Percentiles rank a stretch among this genome's conserved stretches.
These are phyloP conservation scores for Dasyprocta punctata DNA, from an alignment of 2,113 vertebrate genomes.

Conservation along the genomic window DNA sequence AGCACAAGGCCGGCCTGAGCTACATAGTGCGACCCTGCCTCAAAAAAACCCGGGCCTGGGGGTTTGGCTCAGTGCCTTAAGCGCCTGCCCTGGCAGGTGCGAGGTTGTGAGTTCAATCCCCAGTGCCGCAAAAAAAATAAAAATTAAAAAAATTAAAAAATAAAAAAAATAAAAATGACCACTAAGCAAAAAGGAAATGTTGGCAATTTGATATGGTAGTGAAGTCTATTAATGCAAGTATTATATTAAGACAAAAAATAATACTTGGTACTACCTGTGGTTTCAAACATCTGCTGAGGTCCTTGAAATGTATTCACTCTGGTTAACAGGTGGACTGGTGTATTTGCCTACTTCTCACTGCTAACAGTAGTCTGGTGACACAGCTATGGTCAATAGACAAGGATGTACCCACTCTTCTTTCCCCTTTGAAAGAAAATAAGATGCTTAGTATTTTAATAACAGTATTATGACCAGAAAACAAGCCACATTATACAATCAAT, in stretches of 20 bases:
- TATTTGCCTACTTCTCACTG: not conserved
- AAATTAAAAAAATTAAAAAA: too few relatives aligned
- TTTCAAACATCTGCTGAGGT: not conserved
- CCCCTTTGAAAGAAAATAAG: not conserved
- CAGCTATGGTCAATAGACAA: not conserved
- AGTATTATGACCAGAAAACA: not conserved
- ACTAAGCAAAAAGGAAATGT: not conserved
- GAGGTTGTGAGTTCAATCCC: too few relatives aligned
- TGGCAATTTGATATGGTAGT: not conserved
- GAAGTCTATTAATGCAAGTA: too few relatives aligned
- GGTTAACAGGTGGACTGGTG: not conserved
- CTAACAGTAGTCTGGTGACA: not conserved
- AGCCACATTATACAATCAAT: not conserved
- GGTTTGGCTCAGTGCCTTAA: too few relatives aligned
- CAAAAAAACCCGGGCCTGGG: too few relatives aligned
- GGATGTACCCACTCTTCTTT: not conserved
- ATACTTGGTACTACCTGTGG: not conserved
- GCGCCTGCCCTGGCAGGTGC: too few relatives aligned
- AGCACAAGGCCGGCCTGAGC: too few relatives aligned
- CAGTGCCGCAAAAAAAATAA: too few relatives aligned
- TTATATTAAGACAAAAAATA: not conserved
- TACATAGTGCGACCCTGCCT: too few relatives aligned
- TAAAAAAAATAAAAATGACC: too few relatives aligned
- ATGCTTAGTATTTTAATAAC: not conserved
- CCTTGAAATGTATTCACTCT: too few relatives aligned